These are phyloP conservation scores for Scolopax rusticola DNA, from an alignment of 2,797 vertebrate species.

Conservation along the genomic window DNA sequence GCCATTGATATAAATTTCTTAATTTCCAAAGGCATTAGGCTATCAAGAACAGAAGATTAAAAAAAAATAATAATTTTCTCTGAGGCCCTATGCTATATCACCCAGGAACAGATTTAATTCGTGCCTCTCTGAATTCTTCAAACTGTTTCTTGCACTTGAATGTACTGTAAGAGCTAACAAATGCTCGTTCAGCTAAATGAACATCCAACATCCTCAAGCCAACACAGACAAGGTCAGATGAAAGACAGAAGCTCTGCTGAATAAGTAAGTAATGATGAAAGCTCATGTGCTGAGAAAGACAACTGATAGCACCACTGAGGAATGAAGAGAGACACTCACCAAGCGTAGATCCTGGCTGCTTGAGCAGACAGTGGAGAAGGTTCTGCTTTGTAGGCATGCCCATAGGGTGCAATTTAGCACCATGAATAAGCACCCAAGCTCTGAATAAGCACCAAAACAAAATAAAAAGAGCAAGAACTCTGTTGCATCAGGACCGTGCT, in stretches of 20 bases:
- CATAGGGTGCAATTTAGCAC: background rate
- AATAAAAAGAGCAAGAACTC: background rate
- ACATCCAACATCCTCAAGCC: background rate
- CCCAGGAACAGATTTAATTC: background rate
- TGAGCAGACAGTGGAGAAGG: background rate
- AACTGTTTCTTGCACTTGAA: background rate
- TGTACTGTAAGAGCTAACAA: background rate
- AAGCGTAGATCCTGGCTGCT: background rate
- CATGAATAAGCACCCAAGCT: background rate
- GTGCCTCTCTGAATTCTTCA: background rate
- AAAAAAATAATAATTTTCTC: background rate
- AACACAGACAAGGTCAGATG: background rate
- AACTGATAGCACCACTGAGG: background rate
- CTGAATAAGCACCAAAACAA: background rate
- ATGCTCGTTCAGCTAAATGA: background rate
- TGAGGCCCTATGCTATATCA: background rate
- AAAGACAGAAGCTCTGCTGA: background rate
- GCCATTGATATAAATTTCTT: background rate
- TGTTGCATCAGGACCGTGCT: background rate
- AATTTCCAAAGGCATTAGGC: background rate
- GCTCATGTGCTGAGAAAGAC: background rate
- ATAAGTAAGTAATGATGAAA: background rate
- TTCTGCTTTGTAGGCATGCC: background rate
- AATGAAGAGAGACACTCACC: background rate
- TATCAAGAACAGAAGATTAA: background rate